Evolutionary conservation across 30 jellyfish, hydroid and myxozoan species (phyloP).

Genomic region (Turritopsis dohrnii): DNA sequence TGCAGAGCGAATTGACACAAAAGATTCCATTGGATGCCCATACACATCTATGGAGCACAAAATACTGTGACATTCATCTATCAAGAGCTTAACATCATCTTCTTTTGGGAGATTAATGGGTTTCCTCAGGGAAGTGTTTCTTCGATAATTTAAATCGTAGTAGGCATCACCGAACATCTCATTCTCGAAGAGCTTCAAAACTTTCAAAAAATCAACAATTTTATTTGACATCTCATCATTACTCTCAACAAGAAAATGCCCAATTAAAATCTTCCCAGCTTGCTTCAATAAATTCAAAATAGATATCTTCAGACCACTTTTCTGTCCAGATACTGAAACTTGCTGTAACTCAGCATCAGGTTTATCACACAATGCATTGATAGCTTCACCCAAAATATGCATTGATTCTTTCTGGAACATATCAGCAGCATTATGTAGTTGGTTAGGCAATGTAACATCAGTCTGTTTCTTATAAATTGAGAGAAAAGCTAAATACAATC

Average conservation of each 20-base stretch:
- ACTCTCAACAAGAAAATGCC: slow-evolving; percentile 11
- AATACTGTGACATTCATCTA: slow-evolving; percentile 6
- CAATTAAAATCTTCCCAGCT: slow-evolving; percentile 9
- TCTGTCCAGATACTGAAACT: no score
- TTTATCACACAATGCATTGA: no score
- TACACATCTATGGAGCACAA: not conserved
- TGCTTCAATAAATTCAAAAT: slow-evolving; percentile 17
- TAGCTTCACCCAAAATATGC: not conserved
- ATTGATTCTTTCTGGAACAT: not conserved
- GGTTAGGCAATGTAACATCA: not conserved
- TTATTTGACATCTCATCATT: no score
- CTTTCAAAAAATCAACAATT: no score
- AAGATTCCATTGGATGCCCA: not conserved
- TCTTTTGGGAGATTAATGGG: slow-evolving; percentile 23
- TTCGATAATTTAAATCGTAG: no score
- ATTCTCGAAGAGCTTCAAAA: slow-evolving; percentile 5
- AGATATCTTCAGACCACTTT: slow-evolving; percentile 22
- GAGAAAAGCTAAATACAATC: not conserved
- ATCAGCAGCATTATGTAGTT: not conserved
- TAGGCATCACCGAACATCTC: slow-evolving; percentile 37
- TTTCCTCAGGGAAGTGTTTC: not conserved
- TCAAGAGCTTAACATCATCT: slow-evolving; percentile 13
- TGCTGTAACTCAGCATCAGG: no score
- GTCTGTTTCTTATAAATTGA: not conserved
- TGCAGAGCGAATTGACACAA: slow-evolving; percentile 8